Base-by-base conservation (phyloP, 1,140 invertebrate genomes). In the Andrena cerasifolii region DNA sequence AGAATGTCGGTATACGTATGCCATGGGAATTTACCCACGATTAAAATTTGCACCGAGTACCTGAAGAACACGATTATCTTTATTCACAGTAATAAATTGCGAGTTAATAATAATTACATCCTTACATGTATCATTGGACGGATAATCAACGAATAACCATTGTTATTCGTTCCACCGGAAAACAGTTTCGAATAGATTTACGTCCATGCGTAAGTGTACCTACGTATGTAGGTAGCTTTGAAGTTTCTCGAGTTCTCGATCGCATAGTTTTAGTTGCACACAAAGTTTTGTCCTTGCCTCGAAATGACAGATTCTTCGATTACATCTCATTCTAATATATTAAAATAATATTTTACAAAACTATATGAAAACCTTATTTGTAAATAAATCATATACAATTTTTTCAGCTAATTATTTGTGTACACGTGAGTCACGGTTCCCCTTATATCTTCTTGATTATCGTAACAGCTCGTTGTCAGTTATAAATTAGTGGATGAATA, bases 1-100 rank as follows among this genome's bases (percentile, higher is more conserved):
- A 89, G 87, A 91, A 92, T 90, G 82, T 82, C 75, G 86, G 83
- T 78, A 83, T 84, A 83, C 33, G 73, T 82, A 81, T 86, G 84
- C 85, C 87, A 87, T 93, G 92, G 90, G 91, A 93, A 93, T 91
- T 92, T 93, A 93, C 91, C 89, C 92, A 92, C 92, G 91, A 92
- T 93, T 93, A 93, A 92, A 86, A 87, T 87, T 84, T 82, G 63
- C 72, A 82, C 76, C 74, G 81, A 79, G 88, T 87, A 88, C 85
- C 61, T 88, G 84, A 83, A 91, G 86, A 91, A 90, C 84, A 90
- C 85, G 80, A 86, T 91, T 89, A 89, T 86, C 83, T 91, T 91
- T 90, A 91, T 91, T 91, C 88, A 88, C 89, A 90, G 89, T 87
- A 86, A 86, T 88, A 90, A 90, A 88, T 58, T 89, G 80, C 85